Evolutionary conservation across 2,797 vertebrate species (phyloP).

Genomic region (Lerista edwardsae): DNA sequence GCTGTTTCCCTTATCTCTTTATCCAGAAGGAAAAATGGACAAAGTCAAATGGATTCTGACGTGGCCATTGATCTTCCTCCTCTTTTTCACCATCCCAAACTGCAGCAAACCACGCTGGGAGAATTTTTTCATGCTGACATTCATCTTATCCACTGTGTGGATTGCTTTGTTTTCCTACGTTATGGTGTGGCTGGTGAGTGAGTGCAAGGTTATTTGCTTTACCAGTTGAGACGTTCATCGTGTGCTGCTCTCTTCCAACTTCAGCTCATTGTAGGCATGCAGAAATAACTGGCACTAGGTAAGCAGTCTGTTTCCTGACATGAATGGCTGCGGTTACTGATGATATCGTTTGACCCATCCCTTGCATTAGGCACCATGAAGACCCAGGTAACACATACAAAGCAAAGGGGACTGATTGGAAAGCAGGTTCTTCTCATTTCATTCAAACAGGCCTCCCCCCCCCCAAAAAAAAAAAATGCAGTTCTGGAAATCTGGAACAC

Average conservation of each 20-base stretch:
- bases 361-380: not conserved
- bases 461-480: not conserved
- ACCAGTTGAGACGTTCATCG: not conserved
- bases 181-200: slow-evolving; percentile 98
- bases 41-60: slow-evolving; percentile 91
- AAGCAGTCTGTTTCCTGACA: too few species aligned
- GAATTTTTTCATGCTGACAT: slow-evolving; percentile 93
- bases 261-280: too few species aligned
- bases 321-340: too few species aligned
- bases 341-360: not conserved
- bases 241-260: too few species aligned
- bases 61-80: slow-evolving; percentile 91
- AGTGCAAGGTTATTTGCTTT: not conserved
- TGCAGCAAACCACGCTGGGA: slow-evolving; percentile 94
- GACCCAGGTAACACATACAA: not conserved
- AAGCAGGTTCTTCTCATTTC: not conserved
- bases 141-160: slow-evolving; percentile 92
- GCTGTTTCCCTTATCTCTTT: slow-evolving; percentile 31
- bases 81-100: slow-evolving; percentile 90
- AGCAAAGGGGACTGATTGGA: not conserved
- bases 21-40: slow-evolving; percentile 79
- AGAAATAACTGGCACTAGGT: too few species aligned
- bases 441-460: too few species aligned
- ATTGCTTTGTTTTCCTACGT: slow-evolving; percentile 96
- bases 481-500: not conserved